These are phyloP conservation scores for Limnephilus rhombicus DNA, from an alignment of 2,888 invertebrate genomes.

Conservation along the genomic window DNA sequence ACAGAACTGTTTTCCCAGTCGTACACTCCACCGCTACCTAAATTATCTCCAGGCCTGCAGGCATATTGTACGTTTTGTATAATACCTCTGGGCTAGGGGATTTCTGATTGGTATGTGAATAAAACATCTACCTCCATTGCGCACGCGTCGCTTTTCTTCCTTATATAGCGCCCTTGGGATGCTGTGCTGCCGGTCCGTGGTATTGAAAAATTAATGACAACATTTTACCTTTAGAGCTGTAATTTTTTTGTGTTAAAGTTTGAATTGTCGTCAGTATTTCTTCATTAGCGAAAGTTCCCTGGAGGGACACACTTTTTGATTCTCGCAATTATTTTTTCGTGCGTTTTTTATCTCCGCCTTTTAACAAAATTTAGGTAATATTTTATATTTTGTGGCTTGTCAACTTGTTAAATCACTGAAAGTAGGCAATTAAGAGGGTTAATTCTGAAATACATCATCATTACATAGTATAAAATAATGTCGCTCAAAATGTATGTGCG, in stretches of 20 bases:
- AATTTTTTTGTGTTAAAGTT: background rate
- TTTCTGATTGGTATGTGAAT: background rate
- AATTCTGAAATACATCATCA: too few relatives aligned
- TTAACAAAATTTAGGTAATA: background rate
- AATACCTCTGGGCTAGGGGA: background rate
- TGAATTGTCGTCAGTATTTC: slow-evolving; percentile 4
- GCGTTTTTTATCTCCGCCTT: background rate
- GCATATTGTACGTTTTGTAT: background rate
- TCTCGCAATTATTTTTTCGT: background rate
- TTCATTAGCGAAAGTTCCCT: background rate
- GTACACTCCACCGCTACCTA: background rate
- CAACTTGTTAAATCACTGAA: background rate
- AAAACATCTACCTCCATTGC: background rate
- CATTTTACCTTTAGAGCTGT: background rate
- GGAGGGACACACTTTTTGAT: background rate
- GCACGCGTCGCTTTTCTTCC: background rate
- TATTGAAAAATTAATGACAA: background rate
- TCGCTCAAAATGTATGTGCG: too few relatives aligned
- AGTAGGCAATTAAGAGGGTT: background rate
- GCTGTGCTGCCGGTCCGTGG: background rate
- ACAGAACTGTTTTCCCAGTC: background rate
- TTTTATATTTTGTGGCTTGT: background rate
- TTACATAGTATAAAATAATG: too few relatives aligned
- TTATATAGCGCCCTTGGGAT: background rate
- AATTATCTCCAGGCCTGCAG: background rate